A percentile compares a stretch with the other conserved stretches of the same genome.
Conservation (phyloP, 2,797 vertebrate genomes). For the Lophotriccus pileatus region DNA sequence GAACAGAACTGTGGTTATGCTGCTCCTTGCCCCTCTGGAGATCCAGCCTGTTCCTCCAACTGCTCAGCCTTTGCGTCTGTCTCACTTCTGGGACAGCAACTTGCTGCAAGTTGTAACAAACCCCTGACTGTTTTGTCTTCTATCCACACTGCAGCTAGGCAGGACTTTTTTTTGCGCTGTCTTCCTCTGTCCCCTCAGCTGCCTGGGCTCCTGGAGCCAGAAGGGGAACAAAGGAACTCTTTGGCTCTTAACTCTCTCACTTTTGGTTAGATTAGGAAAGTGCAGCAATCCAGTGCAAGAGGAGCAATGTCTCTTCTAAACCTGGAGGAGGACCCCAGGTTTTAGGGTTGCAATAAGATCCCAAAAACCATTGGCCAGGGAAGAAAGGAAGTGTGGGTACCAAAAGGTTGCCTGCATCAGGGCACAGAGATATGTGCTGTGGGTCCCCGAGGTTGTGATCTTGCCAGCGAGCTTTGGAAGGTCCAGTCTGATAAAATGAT, state of each 20-base stretch:
- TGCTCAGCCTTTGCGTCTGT: neutral
- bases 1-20: neutral
- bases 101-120: neutral
- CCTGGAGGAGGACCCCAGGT: neutral
- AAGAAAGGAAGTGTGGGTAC: neutral
- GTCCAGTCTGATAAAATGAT: neutral
- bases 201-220: neutral
- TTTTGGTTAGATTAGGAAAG: neutral
- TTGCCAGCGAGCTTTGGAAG: neutral
- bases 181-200: neutral
- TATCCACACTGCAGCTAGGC: rapidly evolving
- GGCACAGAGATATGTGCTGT: neutral
- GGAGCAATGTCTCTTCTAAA: neutral
- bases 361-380: neutral
- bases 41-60: neutral
- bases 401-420: neutral
- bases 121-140: neutral
- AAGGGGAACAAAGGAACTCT: neutral
- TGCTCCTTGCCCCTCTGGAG: neutral
- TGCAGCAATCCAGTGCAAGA: neutral
- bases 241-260: neutral
- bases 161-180: neutral
- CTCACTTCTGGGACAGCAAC: neutral
- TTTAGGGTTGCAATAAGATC: neutral
- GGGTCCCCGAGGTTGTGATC: rapidly evolving